These are phyloP conservation scores for Sebastes iracundus DNA, from an alignment of 2,797 vertebrate species.

Conservation along the genomic window DNA sequence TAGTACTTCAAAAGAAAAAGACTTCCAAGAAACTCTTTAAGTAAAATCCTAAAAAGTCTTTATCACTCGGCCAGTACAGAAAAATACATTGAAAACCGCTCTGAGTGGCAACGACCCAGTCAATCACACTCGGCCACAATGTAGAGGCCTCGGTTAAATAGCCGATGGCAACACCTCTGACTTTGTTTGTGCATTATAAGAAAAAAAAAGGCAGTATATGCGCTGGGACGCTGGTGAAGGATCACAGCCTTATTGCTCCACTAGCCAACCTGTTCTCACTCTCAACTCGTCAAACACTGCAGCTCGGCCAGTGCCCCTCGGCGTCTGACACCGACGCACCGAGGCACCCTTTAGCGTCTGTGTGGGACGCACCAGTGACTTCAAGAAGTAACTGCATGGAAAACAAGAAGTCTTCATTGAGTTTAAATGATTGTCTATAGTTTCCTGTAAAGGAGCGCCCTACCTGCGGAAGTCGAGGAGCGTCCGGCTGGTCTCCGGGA, in stretches of 20 bases:
- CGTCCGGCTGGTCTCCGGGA: slow-evolving; percentile 89
- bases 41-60: neutral
- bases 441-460: neutral
- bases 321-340: too few species aligned
- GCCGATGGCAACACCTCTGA: neutral
- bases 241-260: neutral
- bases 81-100: neutral
- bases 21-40: neutral
- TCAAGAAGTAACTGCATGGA: neutral
- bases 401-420: neutral
- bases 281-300: too few species aligned
- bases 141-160: neutral
- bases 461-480: slow-evolving; percentile 99
- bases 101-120: too few species aligned
- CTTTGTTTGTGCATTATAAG: neutral
- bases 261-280: neutral
- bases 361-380: neutral
- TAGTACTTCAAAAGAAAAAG: slow-evolving; percentile 3
- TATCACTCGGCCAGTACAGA: neutral
- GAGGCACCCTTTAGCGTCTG: too few species aligned
- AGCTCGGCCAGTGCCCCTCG: too few species aligned
- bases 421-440: neutral
- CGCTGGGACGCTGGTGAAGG: neutral
- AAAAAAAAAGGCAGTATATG: neutral
- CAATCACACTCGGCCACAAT: neutral